phyloP scores from a whole-genome alignment of 2,113 vertebrate species.

The Lethenteron camtschaticum region DNA sequence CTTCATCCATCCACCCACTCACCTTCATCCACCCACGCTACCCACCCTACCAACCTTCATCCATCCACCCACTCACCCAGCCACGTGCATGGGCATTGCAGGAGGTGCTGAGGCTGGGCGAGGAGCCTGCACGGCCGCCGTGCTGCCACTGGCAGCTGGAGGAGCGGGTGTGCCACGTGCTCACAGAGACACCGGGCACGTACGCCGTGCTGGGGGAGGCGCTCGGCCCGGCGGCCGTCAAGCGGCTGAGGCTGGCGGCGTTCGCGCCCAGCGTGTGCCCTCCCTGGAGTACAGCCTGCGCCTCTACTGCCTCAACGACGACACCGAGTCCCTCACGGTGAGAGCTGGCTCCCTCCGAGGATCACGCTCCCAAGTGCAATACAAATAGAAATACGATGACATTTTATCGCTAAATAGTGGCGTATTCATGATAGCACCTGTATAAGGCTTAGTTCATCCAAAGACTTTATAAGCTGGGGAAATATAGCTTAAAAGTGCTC shows the following conservation, averaged over 20 bases:
- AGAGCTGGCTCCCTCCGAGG: background rate
- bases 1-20: too few species aligned
- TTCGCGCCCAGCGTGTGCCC: conserved; percentile 55
- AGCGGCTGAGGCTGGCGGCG: conserved; percentile 60
- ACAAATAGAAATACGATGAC: too few species aligned
- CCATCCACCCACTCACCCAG: too few species aligned
- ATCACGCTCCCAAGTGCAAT: too few species aligned
- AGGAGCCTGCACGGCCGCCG: conserved; percentile 3
- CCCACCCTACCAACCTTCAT: too few species aligned
- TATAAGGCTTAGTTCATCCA: too few species aligned
- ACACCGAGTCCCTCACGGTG: conserved; percentile 74
- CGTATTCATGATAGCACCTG: too few species aligned
- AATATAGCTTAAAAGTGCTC: too few species aligned
- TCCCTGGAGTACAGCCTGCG: conserved; percentile 68
- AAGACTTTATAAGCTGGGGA: too few species aligned
- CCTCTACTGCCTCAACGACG: conserved; percentile 75
- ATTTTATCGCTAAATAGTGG: too few species aligned
- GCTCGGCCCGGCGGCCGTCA: conserved; percentile 51
- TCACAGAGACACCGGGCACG: conserved; percentile 64
- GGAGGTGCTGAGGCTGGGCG: background rate
- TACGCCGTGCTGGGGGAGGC: conserved; percentile 69
- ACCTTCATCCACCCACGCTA: too few species aligned
- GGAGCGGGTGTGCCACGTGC: conserved; percentile 57
- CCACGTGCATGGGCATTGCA: background rate
- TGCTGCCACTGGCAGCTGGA: conserved; percentile 67